Evolutionary conservation across 2,888 invertebrate species (phyloP).

Genomic region (Smittia sp.): DNA sequence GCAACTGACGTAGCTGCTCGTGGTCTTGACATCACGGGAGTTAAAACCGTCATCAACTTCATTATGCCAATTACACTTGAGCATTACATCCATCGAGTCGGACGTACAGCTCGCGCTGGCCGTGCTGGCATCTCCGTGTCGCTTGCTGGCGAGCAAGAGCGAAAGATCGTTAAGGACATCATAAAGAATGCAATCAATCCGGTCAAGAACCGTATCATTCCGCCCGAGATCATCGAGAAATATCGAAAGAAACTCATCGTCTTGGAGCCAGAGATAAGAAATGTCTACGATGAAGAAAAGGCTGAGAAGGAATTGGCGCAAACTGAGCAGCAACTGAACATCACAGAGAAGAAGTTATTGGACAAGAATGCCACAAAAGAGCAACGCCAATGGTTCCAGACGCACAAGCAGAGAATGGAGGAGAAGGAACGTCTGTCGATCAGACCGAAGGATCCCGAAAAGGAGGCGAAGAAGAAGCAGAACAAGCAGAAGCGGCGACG

Average conservation of each 20-base stretch:
- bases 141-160: slow-evolving; percentile 89
- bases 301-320: slow-evolving; percentile 77
- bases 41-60: slow-evolving; percentile 95
- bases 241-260: slow-evolving; percentile 70
- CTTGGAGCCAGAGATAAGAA: slow-evolving; percentile 75
- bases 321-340: slow-evolving; percentile 79
- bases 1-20: slow-evolving; percentile 93
- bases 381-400: slow-evolving; percentile 80
- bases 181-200: slow-evolving; percentile 81
- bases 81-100: slow-evolving; percentile 94
- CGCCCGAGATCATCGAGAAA: slow-evolving; percentile 84
- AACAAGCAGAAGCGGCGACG: slow-evolving; percentile 52
- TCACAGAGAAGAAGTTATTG: slow-evolving; percentile 64
- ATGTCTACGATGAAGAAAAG: slow-evolving; percentile 80
- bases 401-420: slow-evolving; percentile 67
- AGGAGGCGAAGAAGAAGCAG: slow-evolving; percentile 45
- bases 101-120: slow-evolving; percentile 94
- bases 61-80: slow-evolving; percentile 91
- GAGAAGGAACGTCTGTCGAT: slow-evolving; percentile 68
- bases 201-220: slow-evolving; percentile 83
- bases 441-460: slow-evolving; percentile 47
- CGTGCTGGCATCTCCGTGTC: slow-evolving; percentile 91
- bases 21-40: slow-evolving; percentile 92
- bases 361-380: slow-evolving; percentile 50
- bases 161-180: slow-evolving; percentile 86